phyloP scores from a whole-genome alignment of 1,140 invertebrate genomes.

The Drosophila persimilis region DNA sequence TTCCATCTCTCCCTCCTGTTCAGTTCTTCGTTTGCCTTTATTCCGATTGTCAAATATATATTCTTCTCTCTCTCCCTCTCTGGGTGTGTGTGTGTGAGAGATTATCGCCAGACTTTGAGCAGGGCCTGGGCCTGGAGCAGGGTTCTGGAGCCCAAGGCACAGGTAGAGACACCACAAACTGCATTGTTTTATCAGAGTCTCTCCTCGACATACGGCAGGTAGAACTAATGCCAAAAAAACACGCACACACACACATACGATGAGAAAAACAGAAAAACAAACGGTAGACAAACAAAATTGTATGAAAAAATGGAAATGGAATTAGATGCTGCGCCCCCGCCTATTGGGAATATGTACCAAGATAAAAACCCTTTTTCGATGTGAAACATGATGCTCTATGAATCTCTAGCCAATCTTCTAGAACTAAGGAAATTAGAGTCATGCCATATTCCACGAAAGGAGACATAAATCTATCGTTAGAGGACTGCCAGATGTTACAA shows the following conservation, averaged over 20 bases:
- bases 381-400: too few relatives aligned
- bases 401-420: too few relatives aligned
- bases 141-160: constrained; percentile 49
- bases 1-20: constrained; percentile 24
- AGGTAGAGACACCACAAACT: constrained; percentile 58
- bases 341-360: constrained; percentile 25
- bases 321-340: neutral
- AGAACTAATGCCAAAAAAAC: constrained; percentile 67
- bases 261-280: constrained; percentile 22
- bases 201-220: constrained; percentile 43
- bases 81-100: constrained; percentile 20
- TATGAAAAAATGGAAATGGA: neutral
- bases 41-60: constrained; percentile 75
- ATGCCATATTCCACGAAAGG: too few relatives aligned
- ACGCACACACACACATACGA: too few relatives aligned
- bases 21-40: constrained; percentile 22
- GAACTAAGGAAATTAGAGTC: too few relatives aligned
- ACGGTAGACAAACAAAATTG: constrained; percentile 9
- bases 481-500: too few relatives aligned
- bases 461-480: too few relatives aligned
- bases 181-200: constrained; percentile 70
- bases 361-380: too few relatives aligned
- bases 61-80: constrained; percentile 6
- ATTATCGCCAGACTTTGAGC: constrained; percentile 15
- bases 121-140: neutral